Conservation (phyloP, 2,888 invertebrate genomes). For the Drosophila picticornis region DNA sequence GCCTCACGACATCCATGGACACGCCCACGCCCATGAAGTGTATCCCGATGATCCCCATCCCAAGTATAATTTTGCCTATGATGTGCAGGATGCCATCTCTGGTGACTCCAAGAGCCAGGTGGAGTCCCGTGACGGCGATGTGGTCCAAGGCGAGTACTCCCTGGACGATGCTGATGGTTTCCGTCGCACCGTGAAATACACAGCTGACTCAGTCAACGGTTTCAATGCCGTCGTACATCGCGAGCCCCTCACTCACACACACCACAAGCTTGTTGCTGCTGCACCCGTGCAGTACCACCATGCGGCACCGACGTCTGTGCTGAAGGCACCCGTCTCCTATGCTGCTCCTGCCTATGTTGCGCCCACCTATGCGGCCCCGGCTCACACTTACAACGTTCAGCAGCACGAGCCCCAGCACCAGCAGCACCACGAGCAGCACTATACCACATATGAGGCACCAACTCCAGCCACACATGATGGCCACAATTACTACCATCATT, state of each 20-base stretch:
- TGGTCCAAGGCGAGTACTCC: slow-evolving; percentile 85
- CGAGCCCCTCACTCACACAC: slow-evolving; percentile 73
- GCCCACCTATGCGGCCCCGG: slow-evolving; percentile 49
- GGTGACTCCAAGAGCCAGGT: slow-evolving; percentile 85
- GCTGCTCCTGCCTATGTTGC: slow-evolving; percentile 62
- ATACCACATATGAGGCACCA: slow-evolving; percentile 64
- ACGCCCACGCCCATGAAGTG: slow-evolving; percentile 65
- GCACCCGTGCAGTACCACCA: slow-evolving; percentile 75
- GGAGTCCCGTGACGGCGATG: slow-evolving; percentile 84
- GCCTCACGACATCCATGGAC: slow-evolving; percentile 67
- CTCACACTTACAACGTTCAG: slow-evolving; percentile 44
- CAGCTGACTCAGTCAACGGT: slow-evolving; percentile 83
- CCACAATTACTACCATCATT: slow-evolving; percentile 77
- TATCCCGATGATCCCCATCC: slow-evolving; percentile 82
- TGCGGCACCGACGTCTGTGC: slow-evolving; percentile 50
- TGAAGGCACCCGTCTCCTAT: slow-evolving; percentile 61
- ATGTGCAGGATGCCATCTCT: slow-evolving; percentile 83
- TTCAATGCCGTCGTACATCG: slow-evolving; percentile 84
- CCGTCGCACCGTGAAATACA: slow-evolving; percentile 84
- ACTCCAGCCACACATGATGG: slow-evolving; percentile 67
- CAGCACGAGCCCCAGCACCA: slow-evolving; percentile 59
- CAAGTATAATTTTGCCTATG: slow-evolving; percentile 83
- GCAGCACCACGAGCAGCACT: slow-evolving; percentile 68
- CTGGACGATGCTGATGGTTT: slow-evolving; percentile 84
- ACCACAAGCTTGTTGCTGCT: slow-evolving; percentile 65